Percentiles rank a stretch among this genome's conserved stretches.
These are phyloP conservation scores for Oxystoma pomonae DNA, from an alignment of 2,888 invertebrate species.

Conservation along the genomic window DNA sequence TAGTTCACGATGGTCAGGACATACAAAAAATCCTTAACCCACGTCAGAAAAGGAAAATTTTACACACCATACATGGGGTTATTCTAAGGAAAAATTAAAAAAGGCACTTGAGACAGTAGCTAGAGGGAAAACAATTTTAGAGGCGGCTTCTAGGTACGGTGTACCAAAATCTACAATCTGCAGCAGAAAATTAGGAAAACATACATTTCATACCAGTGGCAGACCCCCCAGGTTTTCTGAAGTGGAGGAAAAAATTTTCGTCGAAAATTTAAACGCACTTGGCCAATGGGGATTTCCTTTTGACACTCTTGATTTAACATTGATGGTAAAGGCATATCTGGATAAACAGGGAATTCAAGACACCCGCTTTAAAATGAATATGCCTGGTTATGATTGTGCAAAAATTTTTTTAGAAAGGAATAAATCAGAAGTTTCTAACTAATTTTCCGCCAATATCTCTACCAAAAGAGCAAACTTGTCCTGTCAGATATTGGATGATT, in stretches of 20 bases:
- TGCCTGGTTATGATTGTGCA: slow-evolving; percentile 8
- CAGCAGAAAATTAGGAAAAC: too few species aligned
- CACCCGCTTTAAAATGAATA: slow-evolving; percentile 1
- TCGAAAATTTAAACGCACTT: slow-evolving; percentile 17
- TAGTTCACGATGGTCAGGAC: too few species aligned
- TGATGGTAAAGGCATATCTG: slow-evolving; percentile 15
- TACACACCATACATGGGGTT: too few species aligned
- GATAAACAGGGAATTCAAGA: slow-evolving; percentile 11
- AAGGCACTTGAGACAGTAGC: too few species aligned
- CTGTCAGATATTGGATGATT: background rate
- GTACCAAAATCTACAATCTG: too few species aligned
- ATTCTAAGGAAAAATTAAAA: too few species aligned
- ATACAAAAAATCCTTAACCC: too few species aligned
- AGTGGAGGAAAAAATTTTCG: slow-evolving; percentile 15
- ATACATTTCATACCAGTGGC: too few species aligned
- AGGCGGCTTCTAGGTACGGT: too few species aligned
- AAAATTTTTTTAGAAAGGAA: slow-evolving; percentile 6
- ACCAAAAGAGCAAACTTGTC: slow-evolving; percentile 9
- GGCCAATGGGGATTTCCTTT: slow-evolving; percentile 15
- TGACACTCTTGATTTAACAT: slow-evolving; percentile 9
- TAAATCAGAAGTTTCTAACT: slow-evolving; percentile 6
- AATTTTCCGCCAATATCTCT: slow-evolving; percentile 12
- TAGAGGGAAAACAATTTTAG: too few species aligned
- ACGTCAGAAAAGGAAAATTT: slow-evolving; percentile 6
- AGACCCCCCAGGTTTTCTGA: slow-evolving; percentile 14